Conservation (phyloP, 2,113 vertebrate species). For the Elephas maximus region DNA sequence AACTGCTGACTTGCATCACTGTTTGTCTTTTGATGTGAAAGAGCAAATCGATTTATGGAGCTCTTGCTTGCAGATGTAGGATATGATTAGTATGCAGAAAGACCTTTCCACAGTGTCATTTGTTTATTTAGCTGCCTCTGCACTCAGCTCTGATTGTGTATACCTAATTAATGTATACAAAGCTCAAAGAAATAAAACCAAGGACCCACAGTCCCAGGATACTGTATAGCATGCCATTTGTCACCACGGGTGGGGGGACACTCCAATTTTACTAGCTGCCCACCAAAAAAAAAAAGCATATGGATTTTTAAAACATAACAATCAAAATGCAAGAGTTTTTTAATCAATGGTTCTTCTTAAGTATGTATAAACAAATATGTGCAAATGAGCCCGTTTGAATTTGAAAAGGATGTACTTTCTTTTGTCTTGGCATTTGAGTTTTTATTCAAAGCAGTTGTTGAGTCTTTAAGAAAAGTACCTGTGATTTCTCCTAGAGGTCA, state of each 20-base stretch:
- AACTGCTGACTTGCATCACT: constrained; percentile 99
- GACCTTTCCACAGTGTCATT: constrained; percentile 93
- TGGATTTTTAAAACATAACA: constrained; percentile 69
- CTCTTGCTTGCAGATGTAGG: constrained; percentile 94
- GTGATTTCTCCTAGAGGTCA: constrained; percentile 88
- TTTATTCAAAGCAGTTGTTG: constrained; percentile 88
- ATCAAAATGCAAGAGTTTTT: constrained; percentile 75
- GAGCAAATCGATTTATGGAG: constrained; percentile 99
- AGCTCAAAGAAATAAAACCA: constrained; percentile 89
- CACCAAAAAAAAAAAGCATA: constrained; percentile 68
- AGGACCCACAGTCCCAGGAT: constrained; percentile 83
- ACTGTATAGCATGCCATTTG: constrained; percentile 84
- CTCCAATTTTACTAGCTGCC: constrained; percentile 81
- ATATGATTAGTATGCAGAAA: constrained; percentile 98
- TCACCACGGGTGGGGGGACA: constrained; percentile 65
- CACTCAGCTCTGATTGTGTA: constrained; percentile 91
- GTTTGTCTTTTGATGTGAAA: constrained; percentile 99
- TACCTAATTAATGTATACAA: constrained; percentile 93
- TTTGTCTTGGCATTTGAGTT: constrained; percentile 82
- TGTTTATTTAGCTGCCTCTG: constrained; percentile 94
- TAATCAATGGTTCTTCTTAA: constrained; percentile 68
- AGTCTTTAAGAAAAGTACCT: constrained; percentile 86
- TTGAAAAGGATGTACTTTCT: constrained; percentile 65
- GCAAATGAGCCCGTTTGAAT: constrained; percentile 78
- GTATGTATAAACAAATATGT: constrained; percentile 74